These are phyloP conservation scores for Lepus timidus DNA, from an alignment of 2,113 vertebrate species.

Conservation along the genomic window DNA sequence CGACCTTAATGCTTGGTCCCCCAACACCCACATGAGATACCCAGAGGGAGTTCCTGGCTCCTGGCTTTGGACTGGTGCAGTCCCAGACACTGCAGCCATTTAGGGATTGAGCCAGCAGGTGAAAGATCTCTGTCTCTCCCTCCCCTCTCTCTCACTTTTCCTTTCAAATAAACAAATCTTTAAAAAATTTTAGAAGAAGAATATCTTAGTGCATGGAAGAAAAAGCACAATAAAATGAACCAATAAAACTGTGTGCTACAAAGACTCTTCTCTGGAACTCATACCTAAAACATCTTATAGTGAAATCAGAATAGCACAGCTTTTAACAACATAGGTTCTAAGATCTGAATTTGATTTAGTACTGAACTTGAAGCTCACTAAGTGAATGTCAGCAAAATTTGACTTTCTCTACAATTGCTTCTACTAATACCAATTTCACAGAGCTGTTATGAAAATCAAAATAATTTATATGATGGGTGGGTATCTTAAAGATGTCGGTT, in stretches of 20 bases:
- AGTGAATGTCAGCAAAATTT: not conserved
- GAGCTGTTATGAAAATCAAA: not conserved
- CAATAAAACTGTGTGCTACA: not conserved
- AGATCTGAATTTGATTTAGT: not conserved
- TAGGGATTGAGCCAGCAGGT: too few relatives aligned
- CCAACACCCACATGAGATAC: too few relatives aligned
- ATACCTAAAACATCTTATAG: not conserved
- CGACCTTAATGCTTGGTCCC: too few relatives aligned
- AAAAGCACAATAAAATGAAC: slow-evolving; percentile 18
- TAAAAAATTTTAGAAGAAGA: not conserved
- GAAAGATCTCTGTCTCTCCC: too few relatives aligned
- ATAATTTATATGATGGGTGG: too few relatives aligned
- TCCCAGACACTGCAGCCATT: too few relatives aligned
- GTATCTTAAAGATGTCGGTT: too few relatives aligned
- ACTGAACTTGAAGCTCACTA: not conserved
- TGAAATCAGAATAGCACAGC: not conserved
- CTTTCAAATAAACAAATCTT: too few relatives aligned
- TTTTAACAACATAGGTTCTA: not conserved
- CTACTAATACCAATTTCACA: not conserved
- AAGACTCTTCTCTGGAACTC: not conserved
- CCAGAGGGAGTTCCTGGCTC: too few relatives aligned
- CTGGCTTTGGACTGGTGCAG: too few relatives aligned
- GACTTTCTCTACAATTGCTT: not conserved
- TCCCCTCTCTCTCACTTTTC: too few relatives aligned
- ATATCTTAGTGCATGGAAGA: not conserved